Evolutionary conservation across 2,113 vertebrate species (phyloP).

Genomic region (Perccottus glenii): DNA sequence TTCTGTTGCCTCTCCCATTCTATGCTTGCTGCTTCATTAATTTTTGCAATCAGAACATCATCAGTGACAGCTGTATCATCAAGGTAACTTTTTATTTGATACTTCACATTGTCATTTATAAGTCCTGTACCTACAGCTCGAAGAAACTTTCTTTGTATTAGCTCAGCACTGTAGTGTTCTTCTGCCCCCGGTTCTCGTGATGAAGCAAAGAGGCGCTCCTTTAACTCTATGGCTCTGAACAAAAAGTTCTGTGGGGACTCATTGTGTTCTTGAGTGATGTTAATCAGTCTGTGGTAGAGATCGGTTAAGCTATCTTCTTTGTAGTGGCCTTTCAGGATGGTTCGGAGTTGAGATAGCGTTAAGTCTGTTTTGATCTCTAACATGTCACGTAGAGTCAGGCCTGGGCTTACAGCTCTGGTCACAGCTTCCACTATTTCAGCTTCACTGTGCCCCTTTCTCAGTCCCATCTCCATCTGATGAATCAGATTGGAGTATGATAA

Average conservation of each 20-base stretch:
- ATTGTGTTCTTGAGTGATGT: slow-evolving; percentile 14
- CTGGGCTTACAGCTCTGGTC: slow-evolving; percentile 18
- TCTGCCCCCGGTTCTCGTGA: slow-evolving; percentile 26
- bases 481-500: not conserved
- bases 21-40: slow-evolving; percentile 40
- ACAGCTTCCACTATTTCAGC: slow-evolving; percentile 11
- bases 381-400: slow-evolving; percentile 15
- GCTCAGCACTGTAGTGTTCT: slow-evolving; percentile 25
- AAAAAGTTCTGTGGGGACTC: slow-evolving; percentile 38
- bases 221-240: slow-evolving; percentile 23
- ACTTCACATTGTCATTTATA: slow-evolving; percentile 34
- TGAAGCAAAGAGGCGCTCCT: slow-evolving; percentile 22
- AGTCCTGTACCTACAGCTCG: slow-evolving; percentile 17
- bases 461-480: slow-evolving; percentile 8
- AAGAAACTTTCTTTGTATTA: slow-evolving; percentile 38
- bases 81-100: slow-evolving; percentile 26
- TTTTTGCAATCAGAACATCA: slow-evolving; percentile 35
- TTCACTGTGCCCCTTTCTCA: slow-evolving; percentile 2
- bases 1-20: slow-evolving; percentile 45
- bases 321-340: slow-evolving; percentile 47
- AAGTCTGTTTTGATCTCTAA: slow-evolving; percentile 38
- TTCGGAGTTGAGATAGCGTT: slow-evolving; percentile 4
- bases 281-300: slow-evolving; percentile 21
- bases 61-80: slow-evolving; percentile 33
- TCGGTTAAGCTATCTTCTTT: slow-evolving; percentile 51